Base-by-base conservation (phyloP, 1,140 invertebrate genomes). In the Apis cerana region DNA sequence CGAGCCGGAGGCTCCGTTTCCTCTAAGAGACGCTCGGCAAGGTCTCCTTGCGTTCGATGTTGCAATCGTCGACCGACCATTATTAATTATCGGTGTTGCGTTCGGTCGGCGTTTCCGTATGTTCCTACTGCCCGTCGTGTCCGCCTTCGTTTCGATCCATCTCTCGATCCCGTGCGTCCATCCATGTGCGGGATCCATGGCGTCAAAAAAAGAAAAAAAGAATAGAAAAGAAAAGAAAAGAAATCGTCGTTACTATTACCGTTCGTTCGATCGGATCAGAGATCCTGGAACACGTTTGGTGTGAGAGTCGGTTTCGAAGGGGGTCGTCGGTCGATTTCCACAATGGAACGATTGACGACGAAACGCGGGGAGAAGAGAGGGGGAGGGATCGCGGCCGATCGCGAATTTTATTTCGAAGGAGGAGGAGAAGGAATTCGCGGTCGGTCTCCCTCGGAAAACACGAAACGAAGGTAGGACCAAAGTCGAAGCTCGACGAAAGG, bases 401-500 rank as follows among this genome's bases (percentile, higher is more conserved):
- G 13, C 56, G 17, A 13, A 17, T 10, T n/a, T 10, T 23, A 1
- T 21, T 7, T 43, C 23, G 43, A 19, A 33, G 23, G 33, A 50
- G 17, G 48, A 23, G 48, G 23, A 27, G 27, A 15, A 12, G 75
- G 27, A 10, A 70, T 27, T 21, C 33, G 33, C 0, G 33, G 33
- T 43, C 33, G 33, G 33, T 33, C 33, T 2, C n/a, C n/a, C 27
- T 27, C 27, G 27, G n/a, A n/a, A 33, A 4, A 33, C 23, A 77
- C 75, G 80, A 83, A 75, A 80, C 75, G 86, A 81, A 84, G 82
- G 54, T 71, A 50, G 82, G 70, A 58, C 64, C 65, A 67, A 54
- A 80, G 61, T 77, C 78, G 85, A 88, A 88, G 68, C 67, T 81
- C 80, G 76, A 88, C 68, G 79, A 83, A 88, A 85, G 85, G 85